Base-by-base conservation (phyloP, 2,797 vertebrate genomes). In the Malurus splendens region DNA sequence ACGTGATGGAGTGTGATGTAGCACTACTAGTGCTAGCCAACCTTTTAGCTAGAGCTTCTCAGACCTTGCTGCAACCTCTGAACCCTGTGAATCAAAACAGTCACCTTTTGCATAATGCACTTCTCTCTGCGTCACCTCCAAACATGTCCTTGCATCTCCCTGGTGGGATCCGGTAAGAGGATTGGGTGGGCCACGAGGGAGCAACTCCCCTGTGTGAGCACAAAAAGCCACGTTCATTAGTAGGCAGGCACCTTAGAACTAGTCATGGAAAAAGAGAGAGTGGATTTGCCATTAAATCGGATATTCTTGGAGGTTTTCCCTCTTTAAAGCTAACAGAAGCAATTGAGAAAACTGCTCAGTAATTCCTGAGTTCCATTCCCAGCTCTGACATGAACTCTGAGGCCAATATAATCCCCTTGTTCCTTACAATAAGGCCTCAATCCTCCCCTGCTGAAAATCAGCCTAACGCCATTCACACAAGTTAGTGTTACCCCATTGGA, bases 271-370 rank as follows among this genome's bases (percentile, higher is more conserved):
- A 87, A 90, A 90, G 74, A 77, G 61, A 78, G 17, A 75, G 61
- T 88, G 82, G 92, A 91, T 95, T 95, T 95, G 85, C 85, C 55
- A 71, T 87, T 90, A 95, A 96, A 94, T 90, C 61, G 48, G 92
- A 94, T 95, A 86, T 94, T 93, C 89, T 60, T 59, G 70, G 57
- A 87, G 51, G 65, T 88, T 93, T 92, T 86, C 86, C 57, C 38
- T 89, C 67, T 83, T 82, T 81, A 78, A 85, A 90, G 64, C 51
- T 85, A 85, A 91, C 42, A 93, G 87, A 86, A 90, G 64, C 71
- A 79, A 78, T 18, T 78, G 90, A 91, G 83, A 86, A 72, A 87
- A 73, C 64, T 93, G 72, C 70, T 85, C 77, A 79, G 60, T 89
- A 94, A 94, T 92, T 93, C 86, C 81, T 24, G 71, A 71, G 62